Evolutionary conservation across 2,888 invertebrate genomes (phyloP).

Genomic region (Deroplatys truncata): DNA sequence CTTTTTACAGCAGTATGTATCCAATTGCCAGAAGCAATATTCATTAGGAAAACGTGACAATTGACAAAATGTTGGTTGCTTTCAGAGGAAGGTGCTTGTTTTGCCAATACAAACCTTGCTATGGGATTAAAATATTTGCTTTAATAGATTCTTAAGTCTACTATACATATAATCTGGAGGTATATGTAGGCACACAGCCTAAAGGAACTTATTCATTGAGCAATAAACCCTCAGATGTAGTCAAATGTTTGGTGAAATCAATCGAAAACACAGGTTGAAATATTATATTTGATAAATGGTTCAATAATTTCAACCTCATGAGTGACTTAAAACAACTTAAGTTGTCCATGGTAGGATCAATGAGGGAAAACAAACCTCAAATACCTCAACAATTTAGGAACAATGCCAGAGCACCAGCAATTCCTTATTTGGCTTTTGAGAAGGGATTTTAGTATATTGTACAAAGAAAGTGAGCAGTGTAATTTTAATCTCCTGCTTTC

Average conservation of each 20-base stretch:
- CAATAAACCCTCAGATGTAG: not conserved
- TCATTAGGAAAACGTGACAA: not conserved
- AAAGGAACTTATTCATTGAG: not conserved
- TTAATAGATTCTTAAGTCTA: not conserved
- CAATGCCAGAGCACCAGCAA: too few relatives aligned
- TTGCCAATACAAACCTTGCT: not conserved
- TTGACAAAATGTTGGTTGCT: too few relatives aligned
- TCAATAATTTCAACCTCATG: not conserved
- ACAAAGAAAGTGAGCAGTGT: too few relatives aligned
- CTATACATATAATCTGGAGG: not conserved
- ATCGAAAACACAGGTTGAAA: not conserved
- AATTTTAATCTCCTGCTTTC: too few relatives aligned
- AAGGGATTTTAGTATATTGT: too few relatives aligned
- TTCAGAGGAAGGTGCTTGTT: not conserved
- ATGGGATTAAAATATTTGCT: not conserved
- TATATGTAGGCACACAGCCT: not conserved
- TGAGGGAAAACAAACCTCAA: not conserved
- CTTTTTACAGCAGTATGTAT: not conserved
- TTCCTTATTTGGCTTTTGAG: too few relatives aligned
- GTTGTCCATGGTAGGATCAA: not conserved
- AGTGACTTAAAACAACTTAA: not conserved
- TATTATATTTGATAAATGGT: not conserved
- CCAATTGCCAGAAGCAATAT: not conserved
- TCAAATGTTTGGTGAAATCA: not conserved
- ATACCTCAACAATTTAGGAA: too few relatives aligned